Evolutionary conservation across 2,113 vertebrate genomes (phyloP), one percentile per base, ranked within the genome.

Genomic region (Ia io): DNA sequence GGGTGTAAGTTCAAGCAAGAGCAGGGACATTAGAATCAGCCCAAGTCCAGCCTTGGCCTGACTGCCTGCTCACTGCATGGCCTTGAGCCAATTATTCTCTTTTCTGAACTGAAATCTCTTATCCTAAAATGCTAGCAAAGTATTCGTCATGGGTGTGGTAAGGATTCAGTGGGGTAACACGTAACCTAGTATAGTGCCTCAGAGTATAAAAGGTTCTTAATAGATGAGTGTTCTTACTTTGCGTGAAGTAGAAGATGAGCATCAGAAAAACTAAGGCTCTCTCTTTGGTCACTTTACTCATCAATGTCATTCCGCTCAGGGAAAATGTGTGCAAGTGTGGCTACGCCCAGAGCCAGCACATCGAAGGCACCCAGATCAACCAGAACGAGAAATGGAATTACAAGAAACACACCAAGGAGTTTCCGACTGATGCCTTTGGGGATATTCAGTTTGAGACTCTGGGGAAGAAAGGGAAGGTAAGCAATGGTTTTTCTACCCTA

Each of bases 401-500:
- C 91, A 99, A 98, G 97, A 98, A 98, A 28, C 98, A 99, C 88
- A 99, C 98, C 0, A 98, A 97, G 90, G 98, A 99, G 30, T 84
- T 98, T 37, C 98, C 98, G 1, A 98, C 98, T 0, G 98, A 99
- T 9, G 98, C 98, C 53, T 99, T 98, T 1, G 98, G 98, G 79
- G 98, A 99, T 28, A 98, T 99, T 84, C 98, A 98, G 94, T 99
- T 99, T 96, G 98, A 99, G 96, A 97, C 98, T 5, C 18, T 98
- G 96, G 98, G 98, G 13, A 98, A 98, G 97, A 98, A 47, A 96
- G 98, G 98, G 47, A 99, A 99, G 98, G 98, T 98, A 84, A 96
- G 97, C 10, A 0, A 8, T 6, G 11, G 2, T 0, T 18, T 18
- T 16, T 37, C 5, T n/a, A 0, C 28, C 32, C 51, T 25, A 6